Evolutionary conservation across 37 sponge, comb jelly and placozoan species (phyloP), one percentile per base, ranked within the genome.

Genomic region (Chondrilla cf. caribensis): DNA sequence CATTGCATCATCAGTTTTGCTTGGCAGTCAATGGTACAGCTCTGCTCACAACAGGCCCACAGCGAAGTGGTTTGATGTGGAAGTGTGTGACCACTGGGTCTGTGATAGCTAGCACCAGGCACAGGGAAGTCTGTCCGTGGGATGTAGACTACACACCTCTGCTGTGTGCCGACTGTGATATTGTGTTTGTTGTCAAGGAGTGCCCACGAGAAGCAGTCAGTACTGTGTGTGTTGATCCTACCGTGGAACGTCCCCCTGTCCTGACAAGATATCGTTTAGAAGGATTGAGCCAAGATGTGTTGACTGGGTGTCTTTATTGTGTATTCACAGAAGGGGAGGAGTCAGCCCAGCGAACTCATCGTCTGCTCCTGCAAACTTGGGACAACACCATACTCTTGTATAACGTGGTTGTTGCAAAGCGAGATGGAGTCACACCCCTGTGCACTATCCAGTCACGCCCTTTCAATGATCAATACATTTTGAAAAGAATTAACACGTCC

Each of bases 21-120:
- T 47, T 47, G 11, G 6, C 51, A 14, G 11, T 47, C 51, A 47
- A 62, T 28, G 29, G 22, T 28, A 62, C 25, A 62, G 8, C 15
- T n/a, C 25, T 62, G 29, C 29, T 62, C 6, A n/a, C 15, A n/a
- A 62, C 64, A 29, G 64, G 64, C 6, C 29, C 64, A n/a, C 25
- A 62, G 6, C 25, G 64, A 28, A 62, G 64, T 62, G 64, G 64
- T 7, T 62, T 62, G 64, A 62, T 62, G 29, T 62, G 64, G 64
- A 62, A 28, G 64, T 9, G 15, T 15, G 29, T n/a, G 6, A 28
- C 4, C 64, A 62, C 18, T n/a, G 64, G 64, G 7, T n/a, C 29
- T 15, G 64, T 62, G 4, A 15, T 62, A 29, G 64, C 64, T 7
- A 9, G 15, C 29, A 28, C 18, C 64, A 62, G 25, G 22, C 64